A percentile compares a stretch with the other conserved stretches of the same genome.
Evolutionary conservation across 2,113 vertebrate species (phyloP).

Genomic region (Amazona guildingii): DNA sequence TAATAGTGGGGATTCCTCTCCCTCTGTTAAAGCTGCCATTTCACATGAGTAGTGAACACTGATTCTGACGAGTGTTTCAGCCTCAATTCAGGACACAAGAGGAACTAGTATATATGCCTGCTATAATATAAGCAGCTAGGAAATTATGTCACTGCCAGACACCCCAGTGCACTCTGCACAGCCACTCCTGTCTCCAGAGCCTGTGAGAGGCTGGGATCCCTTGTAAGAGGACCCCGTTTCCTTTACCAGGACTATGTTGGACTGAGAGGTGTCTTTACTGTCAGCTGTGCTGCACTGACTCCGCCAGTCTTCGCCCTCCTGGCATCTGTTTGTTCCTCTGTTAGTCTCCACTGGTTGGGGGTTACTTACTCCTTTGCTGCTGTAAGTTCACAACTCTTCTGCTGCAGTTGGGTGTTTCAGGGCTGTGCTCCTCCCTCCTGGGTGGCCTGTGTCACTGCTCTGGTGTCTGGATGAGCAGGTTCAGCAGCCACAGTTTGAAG

Average conservation of each 20-base stretch:
- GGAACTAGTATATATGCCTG: not conserved
- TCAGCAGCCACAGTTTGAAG: not conserved
- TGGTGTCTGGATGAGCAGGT: not conserved
- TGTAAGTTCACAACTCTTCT: constrained; percentile 52
- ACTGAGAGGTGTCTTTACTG: constrained; percentile 75
- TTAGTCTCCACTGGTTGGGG: constrained; percentile 82
- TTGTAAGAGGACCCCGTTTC: not conserved
- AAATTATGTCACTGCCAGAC: not conserved
- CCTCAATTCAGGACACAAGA: not conserved
- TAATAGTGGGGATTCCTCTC: not conserved
- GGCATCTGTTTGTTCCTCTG: constrained; percentile 78
- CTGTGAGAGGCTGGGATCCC: not conserved
- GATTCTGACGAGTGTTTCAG: not conserved
- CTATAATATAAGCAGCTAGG: not conserved
- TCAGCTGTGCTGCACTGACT: constrained; percentile 73
- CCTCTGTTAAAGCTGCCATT: not conserved
- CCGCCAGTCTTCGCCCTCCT: constrained; percentile 80
- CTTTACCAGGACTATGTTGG: constrained; percentile 74
- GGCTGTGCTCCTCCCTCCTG: not conserved
- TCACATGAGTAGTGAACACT: accelerated
- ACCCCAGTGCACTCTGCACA: accelerated
- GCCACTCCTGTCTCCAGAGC: accelerated
- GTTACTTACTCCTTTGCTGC: constrained; percentile 84
- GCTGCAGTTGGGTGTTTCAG: not conserved
- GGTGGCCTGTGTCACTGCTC: accelerated